Percentiles rank a stretch among this genome's conserved stretches.
Conservation (phyloP, 2,888 invertebrate genomes). For the Drosophila tripunctata region DNA sequence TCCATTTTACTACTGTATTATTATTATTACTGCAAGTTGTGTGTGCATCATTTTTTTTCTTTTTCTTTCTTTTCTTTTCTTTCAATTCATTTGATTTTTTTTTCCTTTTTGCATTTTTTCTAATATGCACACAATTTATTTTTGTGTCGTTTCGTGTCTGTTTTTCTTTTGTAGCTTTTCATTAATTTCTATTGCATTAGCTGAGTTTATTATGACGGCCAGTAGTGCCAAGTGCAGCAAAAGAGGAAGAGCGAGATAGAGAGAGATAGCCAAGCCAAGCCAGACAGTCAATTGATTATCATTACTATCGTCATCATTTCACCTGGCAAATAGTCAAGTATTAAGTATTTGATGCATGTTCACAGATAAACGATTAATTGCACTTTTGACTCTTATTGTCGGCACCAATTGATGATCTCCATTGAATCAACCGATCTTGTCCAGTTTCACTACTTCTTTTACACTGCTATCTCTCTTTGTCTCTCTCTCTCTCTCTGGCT, state of each 20-base stretch:
- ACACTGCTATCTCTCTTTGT: no score
- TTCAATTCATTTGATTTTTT: no score
- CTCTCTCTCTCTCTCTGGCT: no score
- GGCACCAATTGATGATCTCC: constrained; percentile 21
- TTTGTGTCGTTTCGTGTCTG: constrained; percentile 12
- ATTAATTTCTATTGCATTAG: constrained; percentile 43
- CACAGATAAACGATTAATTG: constrained; percentile 30
- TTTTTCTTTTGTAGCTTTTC: constrained; percentile 30
- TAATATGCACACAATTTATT: constrained; percentile 57
- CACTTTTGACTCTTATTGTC: constrained; percentile 22
- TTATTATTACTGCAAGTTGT: constrained; percentile 27
- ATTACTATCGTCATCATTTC: constrained; percentile 13
- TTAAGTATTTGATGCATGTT: constrained; percentile 19
- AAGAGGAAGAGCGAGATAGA: neutral
- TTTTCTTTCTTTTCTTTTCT: constrained; percentile 17
- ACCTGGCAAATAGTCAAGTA: constrained; percentile 18
- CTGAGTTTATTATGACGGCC: constrained; percentile 51
- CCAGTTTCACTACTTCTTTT: neutral
- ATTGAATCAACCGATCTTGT: neutral
- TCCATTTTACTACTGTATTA: constrained; percentile 18
- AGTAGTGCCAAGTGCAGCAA: constrained; percentile 64
- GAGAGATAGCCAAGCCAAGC: neutral
- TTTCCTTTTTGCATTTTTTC: constrained; percentile 46
- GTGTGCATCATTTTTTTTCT: neutral
- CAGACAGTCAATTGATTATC: constrained; percentile 13